phyloP scores from a whole-genome alignment of 2,888 invertebrate species.

The Leucophenga maculata region DNA sequence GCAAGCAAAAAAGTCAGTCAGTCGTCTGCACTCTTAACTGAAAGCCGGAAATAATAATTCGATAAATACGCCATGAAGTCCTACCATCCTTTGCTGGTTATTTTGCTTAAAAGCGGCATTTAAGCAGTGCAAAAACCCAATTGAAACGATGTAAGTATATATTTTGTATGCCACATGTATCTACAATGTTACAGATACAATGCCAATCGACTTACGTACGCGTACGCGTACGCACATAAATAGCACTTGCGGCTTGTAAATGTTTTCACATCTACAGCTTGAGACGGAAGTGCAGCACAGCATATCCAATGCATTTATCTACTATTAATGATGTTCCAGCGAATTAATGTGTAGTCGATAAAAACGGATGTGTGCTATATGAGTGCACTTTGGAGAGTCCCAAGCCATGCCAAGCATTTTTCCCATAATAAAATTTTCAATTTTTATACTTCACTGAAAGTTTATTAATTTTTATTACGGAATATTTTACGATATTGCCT shows the following conservation, averaged over 20 bases:
- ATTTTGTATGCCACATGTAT: slow-evolving; percentile 35
- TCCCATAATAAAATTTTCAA: no score
- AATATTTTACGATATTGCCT: no score
- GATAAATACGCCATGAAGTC: slow-evolving; percentile 59
- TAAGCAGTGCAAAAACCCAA: slow-evolving; percentile 26
- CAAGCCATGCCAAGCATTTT: no score
- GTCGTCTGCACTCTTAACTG: background rate
- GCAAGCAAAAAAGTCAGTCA: background rate
- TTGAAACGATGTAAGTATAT: slow-evolving; percentile 38
- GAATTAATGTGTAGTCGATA: no score
- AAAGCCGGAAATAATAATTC: slow-evolving; percentile 67
- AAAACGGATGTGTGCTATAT: no score
- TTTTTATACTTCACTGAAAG: no score
- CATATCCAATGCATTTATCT: slow-evolving; percentile 59
- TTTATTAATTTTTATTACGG: no score
- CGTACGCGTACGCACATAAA: slow-evolving; percentile 33
- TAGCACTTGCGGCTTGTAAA: slow-evolving; percentile 33
- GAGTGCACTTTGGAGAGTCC: no score
- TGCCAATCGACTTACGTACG: slow-evolving; percentile 4
- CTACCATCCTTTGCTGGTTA: slow-evolving; percentile 38
- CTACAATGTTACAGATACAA: slow-evolving; percentile 17
- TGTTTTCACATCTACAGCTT: slow-evolving; percentile 15
- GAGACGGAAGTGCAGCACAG: slow-evolving; percentile 21
- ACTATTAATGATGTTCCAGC: slow-evolving; percentile 43
- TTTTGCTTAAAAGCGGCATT: slow-evolving; percentile 13